Conservation (phyloP, 2,797 vertebrate species). For the Limnodromus scolopaceus region DNA sequence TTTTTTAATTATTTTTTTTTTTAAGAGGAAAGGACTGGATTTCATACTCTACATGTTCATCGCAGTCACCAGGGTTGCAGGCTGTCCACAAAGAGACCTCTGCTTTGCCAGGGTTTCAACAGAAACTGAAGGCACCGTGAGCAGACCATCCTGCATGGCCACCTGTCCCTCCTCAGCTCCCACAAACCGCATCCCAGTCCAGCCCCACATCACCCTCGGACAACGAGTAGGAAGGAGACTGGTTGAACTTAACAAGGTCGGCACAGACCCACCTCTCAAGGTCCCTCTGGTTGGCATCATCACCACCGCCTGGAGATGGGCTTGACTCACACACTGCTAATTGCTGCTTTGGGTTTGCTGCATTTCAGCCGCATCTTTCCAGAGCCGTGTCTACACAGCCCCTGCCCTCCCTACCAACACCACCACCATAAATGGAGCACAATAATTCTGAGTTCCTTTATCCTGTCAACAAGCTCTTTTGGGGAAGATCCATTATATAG, state of each 20-base stretch:
- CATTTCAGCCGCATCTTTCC: not conserved
- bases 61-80: not conserved
- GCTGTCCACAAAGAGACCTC: not conserved
- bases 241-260: not conserved
- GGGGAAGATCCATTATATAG: not conserved
- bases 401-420: not conserved
- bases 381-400: too few relatives aligned
- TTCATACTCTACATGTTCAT: not conserved
- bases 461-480: not conserved
- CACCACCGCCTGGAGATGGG: accelerated
- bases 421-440: not conserved
- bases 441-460: not conserved
- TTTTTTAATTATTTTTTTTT: not conserved
- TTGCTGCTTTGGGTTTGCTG: too few relatives aligned
- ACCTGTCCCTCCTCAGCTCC: accelerated
- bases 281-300: not conserved
- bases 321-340: accelerated
- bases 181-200: accelerated
- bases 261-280: not conserved
- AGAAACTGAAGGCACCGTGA: not conserved
- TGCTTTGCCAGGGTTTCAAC: not conserved
- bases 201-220: too few relatives aligned
- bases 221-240: accelerated
- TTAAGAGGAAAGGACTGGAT: not conserved
- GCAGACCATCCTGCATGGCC: accelerated